A percentile compares a stretch with the other conserved stretches of the same genome.
Conservation (phyloP, 2,797 vertebrate genomes). For the Cyclura pinguis region DNA sequence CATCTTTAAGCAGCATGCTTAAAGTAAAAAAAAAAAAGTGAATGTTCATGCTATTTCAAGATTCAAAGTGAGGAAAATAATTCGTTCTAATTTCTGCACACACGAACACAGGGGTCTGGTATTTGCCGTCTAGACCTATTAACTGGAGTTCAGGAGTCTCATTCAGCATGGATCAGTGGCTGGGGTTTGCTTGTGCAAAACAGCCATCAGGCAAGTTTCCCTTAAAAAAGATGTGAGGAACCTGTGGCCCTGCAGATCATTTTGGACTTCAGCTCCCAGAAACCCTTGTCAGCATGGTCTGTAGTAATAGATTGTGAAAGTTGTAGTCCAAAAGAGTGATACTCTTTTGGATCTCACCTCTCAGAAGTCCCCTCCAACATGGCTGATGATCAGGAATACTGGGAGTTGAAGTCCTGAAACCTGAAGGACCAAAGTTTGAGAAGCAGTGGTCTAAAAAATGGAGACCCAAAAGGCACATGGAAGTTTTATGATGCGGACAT, state of each 20-base stretch:
- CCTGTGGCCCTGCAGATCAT: background rate
- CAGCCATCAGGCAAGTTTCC: background rate
- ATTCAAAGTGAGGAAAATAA: background rate
- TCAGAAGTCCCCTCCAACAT: background rate
- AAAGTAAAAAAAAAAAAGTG: no score
- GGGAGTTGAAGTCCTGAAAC: background rate
- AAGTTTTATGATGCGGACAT: background rate
- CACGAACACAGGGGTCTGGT: background rate
- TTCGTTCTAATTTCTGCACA: background rate
- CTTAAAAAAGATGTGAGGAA: background rate
- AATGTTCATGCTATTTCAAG: background rate
- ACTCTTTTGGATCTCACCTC: background rate
- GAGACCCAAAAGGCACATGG: background rate
- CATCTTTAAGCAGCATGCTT: background rate
- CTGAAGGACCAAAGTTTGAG: background rate
- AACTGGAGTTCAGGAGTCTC: background rate
- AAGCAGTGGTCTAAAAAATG: background rate
- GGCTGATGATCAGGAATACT: background rate
- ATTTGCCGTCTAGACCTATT: background rate
- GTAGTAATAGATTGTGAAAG: background rate
- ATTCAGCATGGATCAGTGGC: no score
- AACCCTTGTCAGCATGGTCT: background rate
- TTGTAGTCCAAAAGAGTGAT: background rate
- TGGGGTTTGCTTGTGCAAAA: background rate
- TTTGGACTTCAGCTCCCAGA: background rate